Evolutionary conservation across 1,140 invertebrate species (phyloP), one percentile per base, ranked within the genome.

Genomic region (Nautilus pompilius): DNA sequence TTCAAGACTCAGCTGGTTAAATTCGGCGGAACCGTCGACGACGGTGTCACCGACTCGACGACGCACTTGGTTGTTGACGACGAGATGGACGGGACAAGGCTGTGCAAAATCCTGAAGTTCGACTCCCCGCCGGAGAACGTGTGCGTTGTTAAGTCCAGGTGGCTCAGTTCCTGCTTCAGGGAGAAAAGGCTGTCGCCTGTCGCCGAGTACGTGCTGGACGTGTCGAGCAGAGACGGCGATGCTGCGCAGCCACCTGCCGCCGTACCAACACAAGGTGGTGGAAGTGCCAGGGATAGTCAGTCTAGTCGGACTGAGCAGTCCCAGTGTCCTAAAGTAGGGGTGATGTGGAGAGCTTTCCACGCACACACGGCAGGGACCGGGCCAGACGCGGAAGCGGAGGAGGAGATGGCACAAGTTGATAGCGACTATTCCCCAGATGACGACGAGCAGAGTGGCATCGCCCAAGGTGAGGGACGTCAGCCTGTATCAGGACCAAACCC

Each of bases 151-250:
- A 79, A 78, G 67, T 69, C 71, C 28, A 56, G 63, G n/a, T 82
- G 80, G 80, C 58, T 82, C 17, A 82, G 80, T 67, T 56, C 55
- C 15, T 82, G 79, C 64, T 71, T 82, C 32, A 71, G 65, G 57
- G 54, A 67, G 20, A 80, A 80, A 67, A 54, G 62, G 26, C 30
- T 71, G 10, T 56, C 72, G 17, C 41, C 66, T 49, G 57, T 36
- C 10, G 36, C 63, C 10, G 60, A 65, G 2, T 71, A 61, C 67
- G 24, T 56, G 48, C 34, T 77, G 26, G 58, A 71, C 48, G 36
- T 63, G 51, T 56, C 48, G 24, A 56, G 26, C 22, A 46, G 24
- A 5, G 45, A 28, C 20, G 36, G 22, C 48, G 8, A 36, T 54
- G 45, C 46, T 53, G 13, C 17, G 32, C 28, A 67, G 22, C 55